Conservation (phyloP, 2,888 invertebrate genomes). For the Synergus itoensis region DNA sequence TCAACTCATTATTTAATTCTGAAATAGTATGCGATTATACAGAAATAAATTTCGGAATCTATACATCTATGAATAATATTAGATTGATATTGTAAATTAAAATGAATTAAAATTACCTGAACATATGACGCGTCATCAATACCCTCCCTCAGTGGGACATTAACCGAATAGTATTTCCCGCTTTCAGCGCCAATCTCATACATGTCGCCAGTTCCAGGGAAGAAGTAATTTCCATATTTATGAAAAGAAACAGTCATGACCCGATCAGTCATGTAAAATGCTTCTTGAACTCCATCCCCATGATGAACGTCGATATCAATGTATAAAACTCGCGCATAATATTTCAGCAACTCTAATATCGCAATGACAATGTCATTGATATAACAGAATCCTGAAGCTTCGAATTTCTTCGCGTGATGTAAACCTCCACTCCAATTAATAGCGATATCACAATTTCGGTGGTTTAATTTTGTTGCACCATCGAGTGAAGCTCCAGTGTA, state of each 20-base stretch:
- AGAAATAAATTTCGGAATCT: too few species aligned
- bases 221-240: conserved; percentile 98
- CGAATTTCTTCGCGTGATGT: conserved; percentile 99
- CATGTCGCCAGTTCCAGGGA: conserved; percentile 99
- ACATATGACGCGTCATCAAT: conserved; percentile 96
- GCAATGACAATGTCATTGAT: conserved; percentile 99
- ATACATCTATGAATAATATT: too few species aligned
- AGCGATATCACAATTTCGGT: conserved; percentile 97
- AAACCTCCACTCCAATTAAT: conserved; percentile 99
- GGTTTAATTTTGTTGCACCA: conserved; percentile 97
- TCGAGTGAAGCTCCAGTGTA: conserved; percentile 99
- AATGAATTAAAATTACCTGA: conserved; percentile 80
- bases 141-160: conserved; percentile 98
- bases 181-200: conserved; percentile 98
- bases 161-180: conserved; percentile 96
- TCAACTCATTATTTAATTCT: too few species aligned
- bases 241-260: conserved; percentile 99
- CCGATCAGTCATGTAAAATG: conserved; percentile 97
- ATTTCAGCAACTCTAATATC: conserved; percentile 95
- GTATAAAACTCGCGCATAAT: conserved; percentile 96
- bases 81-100: background rate
- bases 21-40: too few species aligned
- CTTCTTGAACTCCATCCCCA: conserved; percentile 97
- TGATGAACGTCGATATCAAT: conserved; percentile 99
- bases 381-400: conserved; percentile 99